Conservation (phyloP, 2,888 invertebrate species). For the Acrocyrtus sp. region DNA sequence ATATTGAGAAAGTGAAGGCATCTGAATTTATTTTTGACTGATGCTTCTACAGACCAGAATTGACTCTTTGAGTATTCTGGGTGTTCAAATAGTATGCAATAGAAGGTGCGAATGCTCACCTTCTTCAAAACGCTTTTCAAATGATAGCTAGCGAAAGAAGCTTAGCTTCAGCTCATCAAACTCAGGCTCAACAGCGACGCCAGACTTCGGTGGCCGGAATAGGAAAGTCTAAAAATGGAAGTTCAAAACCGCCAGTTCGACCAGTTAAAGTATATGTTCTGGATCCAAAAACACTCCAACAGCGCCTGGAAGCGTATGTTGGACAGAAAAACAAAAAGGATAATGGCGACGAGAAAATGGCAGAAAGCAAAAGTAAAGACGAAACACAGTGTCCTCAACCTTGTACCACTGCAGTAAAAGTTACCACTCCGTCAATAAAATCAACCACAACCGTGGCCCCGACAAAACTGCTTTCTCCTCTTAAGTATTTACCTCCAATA, state of each 20-base stretch:
- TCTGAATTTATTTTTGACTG: no score
- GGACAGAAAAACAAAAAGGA: conserved; percentile 27
- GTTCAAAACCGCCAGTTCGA: conserved; percentile 18
- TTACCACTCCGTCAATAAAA: neutral
- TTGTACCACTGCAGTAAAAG: neutral
- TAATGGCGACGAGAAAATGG: neutral
- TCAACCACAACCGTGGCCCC: neutral
- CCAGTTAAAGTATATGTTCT: conserved; percentile 59
- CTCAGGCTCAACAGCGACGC: conserved; percentile 1
- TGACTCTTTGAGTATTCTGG: no score
- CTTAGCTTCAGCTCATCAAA: conserved; percentile 23
- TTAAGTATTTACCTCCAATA: conserved; percentile 13
- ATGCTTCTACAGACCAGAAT: no score
- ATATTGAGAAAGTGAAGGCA: no score
- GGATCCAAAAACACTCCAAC: conserved; percentile 56
- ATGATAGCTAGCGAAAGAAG: conserved; percentile 54
- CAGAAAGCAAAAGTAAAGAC: neutral
- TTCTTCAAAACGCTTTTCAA: no score
- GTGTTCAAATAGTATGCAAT: no score
- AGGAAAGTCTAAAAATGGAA: conserved; percentile 30
- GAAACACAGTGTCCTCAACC: neutral
- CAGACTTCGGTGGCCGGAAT: neutral
- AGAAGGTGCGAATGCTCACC: no score
- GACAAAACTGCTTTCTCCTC: neutral
- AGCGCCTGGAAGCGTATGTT: conserved; percentile 46